Base-by-base conservation (phyloP, 2,888 invertebrate genomes). In the Flexamia atlantica region DNA sequence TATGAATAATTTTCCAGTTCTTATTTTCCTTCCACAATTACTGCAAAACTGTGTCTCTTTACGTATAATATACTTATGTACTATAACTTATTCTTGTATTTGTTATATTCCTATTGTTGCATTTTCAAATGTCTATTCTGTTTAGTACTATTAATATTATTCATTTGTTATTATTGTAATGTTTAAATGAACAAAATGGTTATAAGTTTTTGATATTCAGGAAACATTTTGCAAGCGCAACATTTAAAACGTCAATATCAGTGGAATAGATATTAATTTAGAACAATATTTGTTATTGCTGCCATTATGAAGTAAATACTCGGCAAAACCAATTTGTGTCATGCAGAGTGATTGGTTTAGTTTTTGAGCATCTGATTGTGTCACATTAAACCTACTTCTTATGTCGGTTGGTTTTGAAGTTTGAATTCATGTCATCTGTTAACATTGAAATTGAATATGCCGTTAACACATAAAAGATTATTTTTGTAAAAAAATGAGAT, bases 51-150 rank as follows among this genome's bases (percentile, higher is more conserved):
- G 14, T 53, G 53, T 53, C 53, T 23, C 53, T 23, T 53, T 23
- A 53, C 20, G 20, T 53, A 9, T 23, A 53, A 53, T 53, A 23
- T 53, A 53, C 2, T 23, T 53, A 53, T 53, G 20, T 53, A 53
- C 53, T 53, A 53, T 53, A 53, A 53, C 9, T 53, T 53, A 23
- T 53, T 5, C 23, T 53, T 53, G 14, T 53, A 10, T 23, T 53
- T 53, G 53, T 53, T 53, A 53, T 53, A 53, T 53, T 53, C 53
- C 53, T 53, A 53, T 53, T 53, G 53, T 53, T 53, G 53, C 53
- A 53, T 23, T 53, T 53, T 53, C 20, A 53, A 53, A 53, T 20
- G 53, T 53, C 20, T 53, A 53, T 53, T 53, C 53, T 53, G 53
- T 53, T 53, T 53, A 14, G 53, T 53, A 20, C 20, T 53, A 53